Evolutionary conservation across 2,113 vertebrate species (phyloP).

Genomic region (Brachionichthys hirsutus): DNA sequence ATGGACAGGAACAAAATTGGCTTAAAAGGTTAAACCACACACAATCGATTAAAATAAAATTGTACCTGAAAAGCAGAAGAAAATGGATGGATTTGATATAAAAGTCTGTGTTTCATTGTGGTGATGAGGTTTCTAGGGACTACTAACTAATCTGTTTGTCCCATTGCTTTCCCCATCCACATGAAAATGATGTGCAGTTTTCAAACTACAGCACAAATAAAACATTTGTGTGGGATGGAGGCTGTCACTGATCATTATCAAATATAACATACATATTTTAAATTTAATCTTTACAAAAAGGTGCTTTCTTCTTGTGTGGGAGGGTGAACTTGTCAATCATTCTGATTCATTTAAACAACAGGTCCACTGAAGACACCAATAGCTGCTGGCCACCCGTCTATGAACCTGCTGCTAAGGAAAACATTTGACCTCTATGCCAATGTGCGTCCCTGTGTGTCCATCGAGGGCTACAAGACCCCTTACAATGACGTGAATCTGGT

Average conservation of each 20-base stretch:
- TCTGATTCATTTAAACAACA: conserved; percentile 43
- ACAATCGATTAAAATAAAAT: no score
- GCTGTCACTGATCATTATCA: neutral
- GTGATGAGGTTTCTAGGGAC: no score
- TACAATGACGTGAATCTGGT: conserved; percentile 87
- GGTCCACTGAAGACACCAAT: conserved; percentile 96
- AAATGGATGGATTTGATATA: no score
- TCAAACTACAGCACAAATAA: no score
- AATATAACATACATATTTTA: neutral
- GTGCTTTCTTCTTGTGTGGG: neutral
- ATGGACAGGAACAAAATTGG: conserved; percentile 98
- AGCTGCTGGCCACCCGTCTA: conserved; percentile 94
- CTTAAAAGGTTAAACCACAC: conserved; percentile 86
- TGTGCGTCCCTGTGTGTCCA: conserved; percentile 92
- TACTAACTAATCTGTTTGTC: neutral
- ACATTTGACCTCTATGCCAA: conserved; percentile 97
- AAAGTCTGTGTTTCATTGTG: no score
- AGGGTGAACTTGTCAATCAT: conserved; percentile 54
- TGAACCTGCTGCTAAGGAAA: conserved; percentile 92
- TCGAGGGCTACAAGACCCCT: conserved; percentile 92
- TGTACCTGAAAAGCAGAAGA: no score
- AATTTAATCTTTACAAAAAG: no score
- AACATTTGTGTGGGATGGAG: no score
- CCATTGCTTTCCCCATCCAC: neutral
- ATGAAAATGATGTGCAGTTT: neutral